phyloP scores from a whole-genome alignment of 2,797 vertebrate genomes.

The Acrossocheilus fasciatus region DNA sequence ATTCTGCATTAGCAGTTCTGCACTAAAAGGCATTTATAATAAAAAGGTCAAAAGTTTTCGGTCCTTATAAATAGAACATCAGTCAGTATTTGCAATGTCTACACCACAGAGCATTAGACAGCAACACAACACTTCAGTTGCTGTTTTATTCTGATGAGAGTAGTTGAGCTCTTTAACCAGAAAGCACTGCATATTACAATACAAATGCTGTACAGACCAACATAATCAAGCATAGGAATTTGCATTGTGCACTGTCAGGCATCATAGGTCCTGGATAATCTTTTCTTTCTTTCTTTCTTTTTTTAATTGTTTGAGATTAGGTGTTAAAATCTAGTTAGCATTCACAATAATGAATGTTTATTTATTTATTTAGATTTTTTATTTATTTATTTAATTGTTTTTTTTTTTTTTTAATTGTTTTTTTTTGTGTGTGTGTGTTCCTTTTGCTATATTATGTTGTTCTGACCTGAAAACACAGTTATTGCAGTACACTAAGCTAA shows the following conservation, averaged over 20 bases:
- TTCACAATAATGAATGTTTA: not conserved
- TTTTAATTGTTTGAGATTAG: not conserved
- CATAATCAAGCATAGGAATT: not conserved
- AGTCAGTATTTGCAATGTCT: not conserved
- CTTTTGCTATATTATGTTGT: not conserved
- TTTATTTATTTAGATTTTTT: not conserved
- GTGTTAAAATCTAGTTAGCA: not conserved
- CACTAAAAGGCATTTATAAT: conserved; percentile 5
- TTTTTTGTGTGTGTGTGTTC: not conserved
- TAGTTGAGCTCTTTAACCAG: not conserved
- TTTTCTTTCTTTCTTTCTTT: not conserved
- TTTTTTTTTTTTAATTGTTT: no score
- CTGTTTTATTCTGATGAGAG: not conserved
- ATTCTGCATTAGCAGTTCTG: not conserved
- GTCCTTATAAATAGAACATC: not conserved
- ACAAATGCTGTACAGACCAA: not conserved
- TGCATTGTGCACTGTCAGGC: not conserved
- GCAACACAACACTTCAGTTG: not conserved
- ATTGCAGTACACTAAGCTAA: not conserved
- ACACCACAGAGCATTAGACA: not conserved
- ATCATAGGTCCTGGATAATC: not conserved
- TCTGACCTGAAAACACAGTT: not conserved
- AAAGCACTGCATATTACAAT: not conserved
- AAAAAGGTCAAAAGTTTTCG: conserved; percentile 4
- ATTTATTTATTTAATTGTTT: no score